phyloP scores from a whole-genome alignment of 2,113 vertebrate genomes.

The Ellobius talpinus region DNA sequence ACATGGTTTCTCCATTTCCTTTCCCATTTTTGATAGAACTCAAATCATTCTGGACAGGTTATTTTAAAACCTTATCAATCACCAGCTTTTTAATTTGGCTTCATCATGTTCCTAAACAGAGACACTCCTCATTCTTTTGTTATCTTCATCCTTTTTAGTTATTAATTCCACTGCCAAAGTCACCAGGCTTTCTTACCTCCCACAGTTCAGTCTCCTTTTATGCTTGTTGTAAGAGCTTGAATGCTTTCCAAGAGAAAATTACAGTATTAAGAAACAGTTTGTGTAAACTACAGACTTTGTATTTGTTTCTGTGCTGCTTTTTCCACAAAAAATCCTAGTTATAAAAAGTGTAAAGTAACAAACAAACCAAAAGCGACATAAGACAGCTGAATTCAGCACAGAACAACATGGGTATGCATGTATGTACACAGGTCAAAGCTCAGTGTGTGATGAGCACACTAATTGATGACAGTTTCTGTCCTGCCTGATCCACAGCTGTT shows the following conservation, averaged over 20 bases:
- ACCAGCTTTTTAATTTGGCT: not conserved
- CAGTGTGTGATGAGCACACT: fast-evolving
- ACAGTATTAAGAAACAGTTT: not conserved
- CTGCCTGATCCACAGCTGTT: too few relatives aligned
- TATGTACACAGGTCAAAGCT: fast-evolving
- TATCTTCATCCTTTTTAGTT: fast-evolving
- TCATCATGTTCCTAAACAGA: not conserved
- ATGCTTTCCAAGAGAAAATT: not conserved
- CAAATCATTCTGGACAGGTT: not conserved
- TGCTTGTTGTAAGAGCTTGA: not conserved
- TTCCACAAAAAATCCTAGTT: not conserved
- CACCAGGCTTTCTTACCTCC: not conserved
- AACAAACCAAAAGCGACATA: not conserved
- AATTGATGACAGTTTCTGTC: too few relatives aligned
- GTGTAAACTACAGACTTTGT: not conserved
- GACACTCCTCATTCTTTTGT: not conserved
- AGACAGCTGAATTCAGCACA: not conserved
- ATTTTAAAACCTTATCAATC: slow-evolving; percentile 24
- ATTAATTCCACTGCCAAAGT: not conserved
- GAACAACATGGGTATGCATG: not conserved
- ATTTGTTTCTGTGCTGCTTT: not conserved
- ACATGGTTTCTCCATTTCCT: not conserved
- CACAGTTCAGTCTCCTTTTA: not conserved
- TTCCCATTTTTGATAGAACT: not conserved
- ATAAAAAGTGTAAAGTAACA: not conserved